These are phyloP conservation scores for Leptocoma aspasia DNA, from an alignment of 2,113 vertebrate species.

Conservation along the genomic window DNA sequence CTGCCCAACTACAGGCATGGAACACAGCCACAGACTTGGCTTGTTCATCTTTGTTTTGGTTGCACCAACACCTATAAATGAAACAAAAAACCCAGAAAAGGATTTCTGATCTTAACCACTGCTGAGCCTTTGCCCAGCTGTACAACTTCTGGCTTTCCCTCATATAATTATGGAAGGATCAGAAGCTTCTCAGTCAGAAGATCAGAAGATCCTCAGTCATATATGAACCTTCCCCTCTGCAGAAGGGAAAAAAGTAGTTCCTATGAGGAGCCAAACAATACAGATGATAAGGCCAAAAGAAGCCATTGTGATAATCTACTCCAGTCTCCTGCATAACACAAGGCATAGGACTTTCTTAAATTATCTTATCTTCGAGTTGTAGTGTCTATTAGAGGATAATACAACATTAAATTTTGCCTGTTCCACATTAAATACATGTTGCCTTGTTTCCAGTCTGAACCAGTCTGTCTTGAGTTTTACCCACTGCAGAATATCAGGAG, in stretches of 20 bases:
- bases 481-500: background rate
- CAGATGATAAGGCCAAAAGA: background rate
- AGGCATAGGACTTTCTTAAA: background rate
- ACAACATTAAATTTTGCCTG: background rate
- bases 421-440: background rate
- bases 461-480: background rate
- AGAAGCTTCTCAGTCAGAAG: too few relatives aligned
- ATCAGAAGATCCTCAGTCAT: background rate
- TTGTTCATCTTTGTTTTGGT: conserved; percentile 4
- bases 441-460: background rate
- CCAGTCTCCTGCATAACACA: background rate
- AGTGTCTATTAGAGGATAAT: background rate
- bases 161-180: background rate
- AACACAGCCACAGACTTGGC: background rate
- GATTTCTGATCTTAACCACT: background rate
- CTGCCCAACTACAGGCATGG: background rate
- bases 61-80: conserved; percentile 13
- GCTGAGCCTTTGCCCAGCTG: background rate
- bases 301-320: background rate
- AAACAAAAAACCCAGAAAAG: conserved; percentile 3
- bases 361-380: background rate
- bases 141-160: background rate
- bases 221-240: background rate
- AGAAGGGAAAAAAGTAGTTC: background rate
- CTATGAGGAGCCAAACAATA: background rate